Percentiles rank a stretch among this genome's conserved stretches.
Evolutionary conservation across 2,888 invertebrate species (phyloP).

Genomic region (Diabrotica balteata): DNA sequence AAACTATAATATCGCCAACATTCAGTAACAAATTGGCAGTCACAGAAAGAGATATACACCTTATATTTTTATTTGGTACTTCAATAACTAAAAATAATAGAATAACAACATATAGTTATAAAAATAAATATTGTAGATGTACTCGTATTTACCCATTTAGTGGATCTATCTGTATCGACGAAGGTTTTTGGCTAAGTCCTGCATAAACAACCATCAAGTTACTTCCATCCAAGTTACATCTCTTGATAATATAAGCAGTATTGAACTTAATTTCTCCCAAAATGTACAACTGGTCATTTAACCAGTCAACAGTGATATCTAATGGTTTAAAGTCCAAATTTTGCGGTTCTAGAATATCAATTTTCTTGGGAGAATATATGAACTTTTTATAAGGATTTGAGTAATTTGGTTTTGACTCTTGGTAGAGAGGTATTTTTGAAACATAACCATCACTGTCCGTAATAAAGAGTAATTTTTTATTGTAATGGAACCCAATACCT

Average conservation of each 20-base stretch:
- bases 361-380: constrained; percentile 48
- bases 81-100: too few species aligned
- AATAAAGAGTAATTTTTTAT: constrained; percentile 75
- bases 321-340: constrained; percentile 71
- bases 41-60: too few species aligned
- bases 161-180: constrained; percentile 89
- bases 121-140: too few species aligned
- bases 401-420: constrained; percentile 33
- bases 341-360: constrained; percentile 66
- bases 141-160: constrained; percentile 76
- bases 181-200: constrained; percentile 73
- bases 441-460: constrained; percentile 71
- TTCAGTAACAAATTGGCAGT: too few species aligned
- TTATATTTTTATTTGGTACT: too few species aligned
- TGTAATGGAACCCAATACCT: constrained; percentile 82
- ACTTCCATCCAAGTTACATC: constrained; percentile 78
- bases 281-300: constrained; percentile 84
- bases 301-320: constrained; percentile 86
- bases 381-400: neutral
- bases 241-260: constrained; percentile 74
- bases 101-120: too few species aligned
- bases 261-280: constrained; percentile 70
- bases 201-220: constrained; percentile 74
- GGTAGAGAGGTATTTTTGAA: constrained; percentile 61
- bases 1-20: too few species aligned